phyloP scores from a whole-genome alignment of 2,888 invertebrate genomes.

The Adineta ricciae region DNA sequence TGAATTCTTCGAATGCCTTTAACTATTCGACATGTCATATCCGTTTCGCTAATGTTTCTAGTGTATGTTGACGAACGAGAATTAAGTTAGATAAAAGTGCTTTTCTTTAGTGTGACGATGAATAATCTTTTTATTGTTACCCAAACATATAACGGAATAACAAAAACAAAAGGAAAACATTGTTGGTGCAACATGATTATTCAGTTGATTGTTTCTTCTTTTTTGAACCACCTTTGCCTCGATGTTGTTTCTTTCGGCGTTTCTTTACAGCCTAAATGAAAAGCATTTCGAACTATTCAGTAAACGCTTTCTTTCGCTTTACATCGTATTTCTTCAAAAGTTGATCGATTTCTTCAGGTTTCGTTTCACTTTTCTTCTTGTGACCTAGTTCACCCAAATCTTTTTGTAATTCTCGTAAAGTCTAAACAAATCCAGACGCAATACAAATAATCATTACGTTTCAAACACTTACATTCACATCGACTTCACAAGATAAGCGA shows the following conservation, averaged over 20 bases:
- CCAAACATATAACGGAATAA: not conserved
- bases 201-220: not conserved
- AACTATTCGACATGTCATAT: too few species aligned
- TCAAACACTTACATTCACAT: not conserved
- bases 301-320: not conserved
- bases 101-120: not conserved
- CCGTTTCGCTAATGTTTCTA: too few species aligned
- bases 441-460: not conserved
- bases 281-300: too few species aligned
- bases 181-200: not conserved
- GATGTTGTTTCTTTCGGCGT: not conserved
- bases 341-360: not conserved
- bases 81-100: too few species aligned
- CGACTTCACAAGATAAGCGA: not conserved
- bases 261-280: not conserved
- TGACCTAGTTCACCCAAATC: not conserved
- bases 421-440: not conserved
- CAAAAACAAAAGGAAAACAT: not conserved
- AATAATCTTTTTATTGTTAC: not conserved
- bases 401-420: not conserved
- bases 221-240: not conserved
- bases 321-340: not conserved
- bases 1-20: too few species aligned
- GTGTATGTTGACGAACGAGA: too few species aligned
- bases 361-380: not conserved